These are phyloP conservation scores for Chironomus tepperi DNA, from an alignment of 1,140 invertebrate species.

Conservation along the genomic window DNA sequence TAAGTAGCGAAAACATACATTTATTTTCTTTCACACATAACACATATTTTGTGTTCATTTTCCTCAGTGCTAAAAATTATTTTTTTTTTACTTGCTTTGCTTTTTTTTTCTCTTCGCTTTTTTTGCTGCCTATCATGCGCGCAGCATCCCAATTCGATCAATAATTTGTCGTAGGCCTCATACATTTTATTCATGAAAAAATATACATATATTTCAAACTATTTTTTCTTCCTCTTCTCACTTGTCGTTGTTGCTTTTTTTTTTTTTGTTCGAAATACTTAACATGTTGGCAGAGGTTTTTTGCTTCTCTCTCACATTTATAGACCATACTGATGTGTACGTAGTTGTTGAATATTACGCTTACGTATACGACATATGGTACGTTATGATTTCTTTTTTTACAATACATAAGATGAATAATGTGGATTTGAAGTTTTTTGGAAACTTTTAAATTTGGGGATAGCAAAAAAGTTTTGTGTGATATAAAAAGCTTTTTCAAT, in stretches of 20 bases:
- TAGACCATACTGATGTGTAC: too few relatives aligned
- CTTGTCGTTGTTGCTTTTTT: neutral
- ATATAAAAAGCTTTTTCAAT: too few relatives aligned
- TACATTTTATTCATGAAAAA: slow-evolving; percentile 17
- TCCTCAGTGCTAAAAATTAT: neutral
- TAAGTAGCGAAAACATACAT: neutral
- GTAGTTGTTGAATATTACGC: too few relatives aligned
- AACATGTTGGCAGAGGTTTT: neutral
- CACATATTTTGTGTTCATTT: neutral
- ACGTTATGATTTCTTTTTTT: too few relatives aligned
- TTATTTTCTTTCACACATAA: neutral
- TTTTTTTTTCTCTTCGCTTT: too few relatives aligned
- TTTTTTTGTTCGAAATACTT: neutral
- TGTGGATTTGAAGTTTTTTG: too few relatives aligned
- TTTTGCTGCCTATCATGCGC: slow-evolving; percentile 16
- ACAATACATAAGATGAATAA: too few relatives aligned
- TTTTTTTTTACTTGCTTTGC: slow-evolving; percentile 3
- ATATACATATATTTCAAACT: neutral
- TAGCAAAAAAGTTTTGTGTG: too few relatives aligned
- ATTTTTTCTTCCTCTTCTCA: neutral
- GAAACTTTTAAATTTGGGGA: too few relatives aligned
- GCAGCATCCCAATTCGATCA: slow-evolving; percentile 20
- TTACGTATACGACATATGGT: too few relatives aligned
- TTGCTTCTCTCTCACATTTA: too few relatives aligned
- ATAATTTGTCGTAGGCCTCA: slow-evolving; percentile 21